These are phyloP conservation scores for Drosophila pseudotakahashii DNA, from an alignment of 2,888 invertebrate genomes.

Conservation along the genomic window DNA sequence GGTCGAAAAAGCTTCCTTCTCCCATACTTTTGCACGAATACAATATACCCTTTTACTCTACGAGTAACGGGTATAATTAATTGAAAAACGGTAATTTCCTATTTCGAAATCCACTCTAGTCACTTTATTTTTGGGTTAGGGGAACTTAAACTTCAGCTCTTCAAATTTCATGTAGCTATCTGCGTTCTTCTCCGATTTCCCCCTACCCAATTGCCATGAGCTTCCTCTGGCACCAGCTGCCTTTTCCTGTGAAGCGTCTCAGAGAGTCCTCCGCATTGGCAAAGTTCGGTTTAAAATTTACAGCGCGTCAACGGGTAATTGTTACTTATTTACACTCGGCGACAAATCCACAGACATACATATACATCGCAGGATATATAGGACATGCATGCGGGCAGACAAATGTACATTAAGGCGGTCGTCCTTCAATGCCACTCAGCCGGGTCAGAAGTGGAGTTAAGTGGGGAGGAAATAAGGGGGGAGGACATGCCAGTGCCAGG, in stretches of 20 bases:
- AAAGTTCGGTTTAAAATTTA: conserved; percentile 42
- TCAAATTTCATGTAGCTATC: no score
- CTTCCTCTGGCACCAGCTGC: neutral
- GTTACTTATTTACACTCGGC: conserved; percentile 34
- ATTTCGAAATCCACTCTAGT: no score
- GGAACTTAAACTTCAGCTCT: no score
- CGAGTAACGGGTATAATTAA: no score
- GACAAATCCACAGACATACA: conserved; percentile 1
- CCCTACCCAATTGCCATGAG: neutral
- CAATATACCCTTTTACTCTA: no score
- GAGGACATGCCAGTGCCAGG: conserved; percentile 20
- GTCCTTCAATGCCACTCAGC: conserved; percentile 46
- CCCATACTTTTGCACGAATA: no score
- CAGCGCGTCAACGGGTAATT: conserved; percentile 47
- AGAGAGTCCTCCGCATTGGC: neutral
- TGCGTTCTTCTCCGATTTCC: no score
- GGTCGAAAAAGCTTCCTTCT: no score
- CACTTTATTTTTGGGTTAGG: no score
- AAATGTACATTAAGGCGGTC: conserved; percentile 54
- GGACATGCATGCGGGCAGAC: conserved; percentile 30
- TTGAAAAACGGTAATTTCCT: no score
- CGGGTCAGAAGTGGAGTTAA: neutral
- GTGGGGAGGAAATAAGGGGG: neutral
- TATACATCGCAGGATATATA: conserved; percentile 4
- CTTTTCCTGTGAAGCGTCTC: neutral